These are phyloP conservation scores for Psittacus erithacus DNA, from an alignment of 2,113 vertebrate species.

Conservation along the genomic window DNA sequence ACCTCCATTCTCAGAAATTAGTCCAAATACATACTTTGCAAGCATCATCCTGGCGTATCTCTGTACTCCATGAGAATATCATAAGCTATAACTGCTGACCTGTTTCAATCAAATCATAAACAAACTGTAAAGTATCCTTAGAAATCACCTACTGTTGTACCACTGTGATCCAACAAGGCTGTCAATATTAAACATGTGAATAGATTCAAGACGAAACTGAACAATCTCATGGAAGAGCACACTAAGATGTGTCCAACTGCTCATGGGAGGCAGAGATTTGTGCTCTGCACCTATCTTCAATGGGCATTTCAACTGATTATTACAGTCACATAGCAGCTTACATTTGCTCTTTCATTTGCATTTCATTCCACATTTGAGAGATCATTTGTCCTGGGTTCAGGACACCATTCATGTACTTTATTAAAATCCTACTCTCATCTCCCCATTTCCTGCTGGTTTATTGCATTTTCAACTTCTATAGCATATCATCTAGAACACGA, in stretches of 20 bases:
- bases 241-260: background rate
- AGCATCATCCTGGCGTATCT: background rate
- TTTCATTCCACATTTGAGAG: background rate
- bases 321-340: accelerated
- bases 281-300: background rate
- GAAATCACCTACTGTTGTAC: background rate
- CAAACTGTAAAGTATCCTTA: background rate
- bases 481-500: background rate
- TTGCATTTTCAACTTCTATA: background rate
- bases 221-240: background rate
- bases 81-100: background rate
- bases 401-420: background rate
- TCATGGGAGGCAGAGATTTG: background rate
- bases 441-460: background rate
- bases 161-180: background rate
- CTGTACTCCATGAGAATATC: background rate
- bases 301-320: background rate
- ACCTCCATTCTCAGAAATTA: background rate
- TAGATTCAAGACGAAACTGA: background rate
- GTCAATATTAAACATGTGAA: background rate
- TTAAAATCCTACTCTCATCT: background rate
- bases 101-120: background rate
- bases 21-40: background rate
- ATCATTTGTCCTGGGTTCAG: background rate
- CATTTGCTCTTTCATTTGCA: background rate